Conservation (phyloP, 2,888 invertebrate genomes). For the Lycocerus yunnanus region DNA sequence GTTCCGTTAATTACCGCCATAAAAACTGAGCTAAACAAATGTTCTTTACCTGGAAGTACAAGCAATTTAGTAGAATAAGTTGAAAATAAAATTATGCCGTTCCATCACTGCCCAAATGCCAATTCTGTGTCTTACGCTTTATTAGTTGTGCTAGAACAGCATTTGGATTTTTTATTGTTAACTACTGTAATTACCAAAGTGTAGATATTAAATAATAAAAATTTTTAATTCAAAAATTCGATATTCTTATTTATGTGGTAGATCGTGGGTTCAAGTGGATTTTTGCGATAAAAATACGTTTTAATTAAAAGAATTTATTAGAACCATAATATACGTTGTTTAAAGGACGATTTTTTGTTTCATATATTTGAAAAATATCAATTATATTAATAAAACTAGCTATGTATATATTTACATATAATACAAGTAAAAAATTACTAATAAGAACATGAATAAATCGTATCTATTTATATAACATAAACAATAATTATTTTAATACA, state of each 20-base stretch:
- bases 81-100: background rate
- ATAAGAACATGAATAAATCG: constrained; percentile 35
- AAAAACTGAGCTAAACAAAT: constrained; percentile 67
- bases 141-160: background rate
- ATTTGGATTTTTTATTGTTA: background rate
- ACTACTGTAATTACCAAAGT: background rate
- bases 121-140: background rate
- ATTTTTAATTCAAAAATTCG: no score
- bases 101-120: background rate
- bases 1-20: constrained; percentile 84
- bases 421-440: constrained; percentile 51
- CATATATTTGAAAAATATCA: constrained; percentile 50
- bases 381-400: constrained; percentile 42
- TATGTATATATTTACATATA: constrained; percentile 51
- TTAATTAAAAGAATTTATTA: constrained; percentile 38
- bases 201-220: background rate
- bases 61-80: constrained; percentile 42
- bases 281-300: background rate
- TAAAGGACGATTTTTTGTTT: constrained; percentile 33
- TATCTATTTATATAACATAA: constrained; percentile 33
- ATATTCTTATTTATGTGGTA: no score
- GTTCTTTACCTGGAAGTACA: constrained; percentile 54
- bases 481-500: constrained; percentile 29
- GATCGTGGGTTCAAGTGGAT: no score
- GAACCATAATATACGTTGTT: constrained; percentile 35